These are phyloP conservation scores for Nomada ruficornis DNA, from an alignment of 2,888 invertebrate genomes.

Conservation along the genomic window DNA sequence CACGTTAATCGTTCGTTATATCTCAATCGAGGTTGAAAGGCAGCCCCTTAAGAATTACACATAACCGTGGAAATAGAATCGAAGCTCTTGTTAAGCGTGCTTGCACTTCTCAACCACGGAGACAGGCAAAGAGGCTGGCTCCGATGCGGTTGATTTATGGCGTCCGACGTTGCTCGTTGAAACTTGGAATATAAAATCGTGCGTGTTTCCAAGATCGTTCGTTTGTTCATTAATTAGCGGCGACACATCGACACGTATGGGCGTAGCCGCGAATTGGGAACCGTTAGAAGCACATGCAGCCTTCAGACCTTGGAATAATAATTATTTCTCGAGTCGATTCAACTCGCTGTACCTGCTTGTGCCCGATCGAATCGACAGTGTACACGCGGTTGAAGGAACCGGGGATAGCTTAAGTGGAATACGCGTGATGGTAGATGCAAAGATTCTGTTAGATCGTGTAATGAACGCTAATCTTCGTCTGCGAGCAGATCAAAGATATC, in stretches of 20 bases:
- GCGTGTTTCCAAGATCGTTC: not conserved
- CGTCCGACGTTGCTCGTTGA: not conserved
- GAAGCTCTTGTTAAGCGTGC: constrained; percentile 22
- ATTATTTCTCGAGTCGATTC: constrained; percentile 43
- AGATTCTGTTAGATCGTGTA: constrained; percentile 2
- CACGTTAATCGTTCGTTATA: constrained; percentile 62
- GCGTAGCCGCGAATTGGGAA: constrained; percentile 53
- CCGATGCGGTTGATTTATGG: constrained; percentile 26
- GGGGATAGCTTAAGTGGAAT: not conserved
- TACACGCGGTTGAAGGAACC: not conserved
- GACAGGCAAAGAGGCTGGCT: constrained; percentile 4
- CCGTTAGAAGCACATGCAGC: constrained; percentile 54
- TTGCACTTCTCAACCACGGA: constrained; percentile 11
- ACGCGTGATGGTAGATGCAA: constrained; percentile 3
- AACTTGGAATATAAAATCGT: not conserved
- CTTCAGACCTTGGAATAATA: constrained; percentile 53
- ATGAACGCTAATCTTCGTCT: constrained; percentile 12
- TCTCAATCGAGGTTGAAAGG: constrained; percentile 52
- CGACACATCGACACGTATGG: not conserved
- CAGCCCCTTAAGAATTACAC: constrained; percentile 50
- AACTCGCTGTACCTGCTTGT: constrained; percentile 37
- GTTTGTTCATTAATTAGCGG: constrained; percentile 34
- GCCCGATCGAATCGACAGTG: constrained; percentile 2
- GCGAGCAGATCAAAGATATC: not conserved
- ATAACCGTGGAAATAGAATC: constrained; percentile 49